Percentiles rank a stretch among this genome's conserved stretches.
Evolutionary conservation across 2,888 invertebrate genomes (phyloP).

Genomic region (Rotaria sp.): DNA sequence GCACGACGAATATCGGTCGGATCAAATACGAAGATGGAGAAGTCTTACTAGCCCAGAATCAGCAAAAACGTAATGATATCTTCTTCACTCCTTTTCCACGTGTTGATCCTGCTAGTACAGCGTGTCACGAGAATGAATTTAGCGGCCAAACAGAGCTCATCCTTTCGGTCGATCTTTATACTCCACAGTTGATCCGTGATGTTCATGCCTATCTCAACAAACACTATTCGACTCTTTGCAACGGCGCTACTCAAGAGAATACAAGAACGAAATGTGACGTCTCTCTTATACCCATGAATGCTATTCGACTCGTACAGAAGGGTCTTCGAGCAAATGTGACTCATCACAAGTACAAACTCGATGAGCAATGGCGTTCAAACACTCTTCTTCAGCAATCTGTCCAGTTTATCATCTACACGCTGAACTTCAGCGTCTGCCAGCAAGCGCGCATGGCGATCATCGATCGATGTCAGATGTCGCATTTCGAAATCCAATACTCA

Average conservation of each 20-base stretch:
- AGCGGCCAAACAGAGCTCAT: background rate
- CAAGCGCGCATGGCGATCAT: background rate
- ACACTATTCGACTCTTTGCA: background rate
- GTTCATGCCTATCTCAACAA: background rate
- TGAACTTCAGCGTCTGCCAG: background rate
- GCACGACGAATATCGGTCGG: background rate
- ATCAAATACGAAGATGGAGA: background rate
- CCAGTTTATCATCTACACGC: background rate
- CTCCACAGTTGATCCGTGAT: background rate
- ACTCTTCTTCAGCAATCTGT: background rate
- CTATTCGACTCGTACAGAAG: background rate
- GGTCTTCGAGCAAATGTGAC: background rate
- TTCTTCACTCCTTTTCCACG: conserved; percentile 19
- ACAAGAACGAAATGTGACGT: background rate
- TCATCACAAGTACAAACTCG: background rate
- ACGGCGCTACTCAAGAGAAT: no score
- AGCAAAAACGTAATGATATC: background rate
- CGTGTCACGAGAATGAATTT: background rate
- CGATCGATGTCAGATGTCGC: background rate
- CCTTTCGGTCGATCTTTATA: background rate
- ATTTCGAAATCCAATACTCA: background rate
- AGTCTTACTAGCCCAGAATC: background rate
- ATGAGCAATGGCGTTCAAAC: background rate
- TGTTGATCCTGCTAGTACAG: background rate
- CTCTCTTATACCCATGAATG: background rate